Evolutionary conservation across 2,888 invertebrate genomes (phyloP), one percentile per base, ranked within the genome.

Genomic region (Hypena proboscidalis): DNA sequence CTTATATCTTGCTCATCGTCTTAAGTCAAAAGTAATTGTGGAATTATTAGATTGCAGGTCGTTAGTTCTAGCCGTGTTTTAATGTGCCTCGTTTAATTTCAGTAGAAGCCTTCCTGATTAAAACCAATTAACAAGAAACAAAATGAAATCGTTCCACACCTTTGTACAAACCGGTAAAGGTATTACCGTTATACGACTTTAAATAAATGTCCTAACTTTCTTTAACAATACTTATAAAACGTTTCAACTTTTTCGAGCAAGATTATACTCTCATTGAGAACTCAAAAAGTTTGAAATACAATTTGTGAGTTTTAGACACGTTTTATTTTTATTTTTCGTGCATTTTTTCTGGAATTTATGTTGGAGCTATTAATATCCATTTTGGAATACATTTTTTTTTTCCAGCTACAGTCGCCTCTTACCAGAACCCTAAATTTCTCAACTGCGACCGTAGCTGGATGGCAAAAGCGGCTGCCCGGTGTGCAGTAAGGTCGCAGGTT

Each of bases 201-300:
- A 32, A 17, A 42, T 34, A 43, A 43, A 26, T 32, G 25, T 34
- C 33, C 8, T 31, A 56, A 52, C 47, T 57, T 57, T 43, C 30
- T 31, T 44, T 5, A 19, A 19, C 26, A 55, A 41, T 54, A 43
- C 20, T 46, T 57, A 41, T 48, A 21, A 60, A 32, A 25, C 20
- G 39, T 10, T 9, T 33, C 36, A 51, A 40, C 43, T 55, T 43
- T 43, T 11, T 7, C n/a, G 3, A 5, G 5, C 3, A 17, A 17
- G 40, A 23, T 31, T 30, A 23, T 22, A 21, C 7, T 4, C 11
- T 13, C 7, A 15, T 19, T 25, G 4, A 7, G 2, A 6, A n/a
- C 26, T 4, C 6, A 13, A 26, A 26, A 26, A 26, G 7, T 26
- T 8, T 4, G 26, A 1, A 26, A 14, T 14, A 7, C 11, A 26